Conservation (phyloP, 2,113 vertebrate species). For the Ciconia boyciana region DNA sequence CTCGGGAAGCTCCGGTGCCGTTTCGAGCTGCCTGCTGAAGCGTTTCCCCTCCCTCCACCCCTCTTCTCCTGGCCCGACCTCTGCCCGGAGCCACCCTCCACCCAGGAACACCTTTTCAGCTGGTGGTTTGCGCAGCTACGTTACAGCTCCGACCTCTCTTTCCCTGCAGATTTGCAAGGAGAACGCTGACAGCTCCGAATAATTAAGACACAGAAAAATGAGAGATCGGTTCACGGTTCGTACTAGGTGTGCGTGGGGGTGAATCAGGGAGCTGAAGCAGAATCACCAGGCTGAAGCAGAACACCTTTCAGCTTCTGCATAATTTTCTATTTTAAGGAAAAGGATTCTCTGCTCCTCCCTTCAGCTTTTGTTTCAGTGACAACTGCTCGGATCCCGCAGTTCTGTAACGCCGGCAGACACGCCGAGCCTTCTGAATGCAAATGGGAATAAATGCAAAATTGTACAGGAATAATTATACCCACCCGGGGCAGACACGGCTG, state of each 20-base stretch:
- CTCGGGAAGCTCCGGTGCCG: fast-evolving
- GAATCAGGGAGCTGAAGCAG: too few species aligned
- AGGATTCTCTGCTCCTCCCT: too few species aligned
- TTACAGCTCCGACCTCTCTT: fast-evolving
- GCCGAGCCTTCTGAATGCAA: fast-evolving
- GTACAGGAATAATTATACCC: fast-evolving
- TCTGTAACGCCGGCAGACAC: fast-evolving
- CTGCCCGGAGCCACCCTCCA: fast-evolving
- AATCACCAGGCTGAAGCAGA: background rate
- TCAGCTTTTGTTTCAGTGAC: too few species aligned
- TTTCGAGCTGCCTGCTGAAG: background rate
- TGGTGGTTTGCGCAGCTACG: fast-evolving
- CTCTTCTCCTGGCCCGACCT: background rate
- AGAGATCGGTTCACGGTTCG: fast-evolving
- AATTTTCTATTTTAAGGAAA: too few species aligned
- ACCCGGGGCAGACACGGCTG: too few species aligned
- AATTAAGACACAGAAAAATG: background rate
- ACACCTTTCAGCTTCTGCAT: fast-evolving
- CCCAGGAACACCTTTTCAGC: background rate
- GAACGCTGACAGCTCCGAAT: fast-evolving
- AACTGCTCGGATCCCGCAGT: fast-evolving
- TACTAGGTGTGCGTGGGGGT: fast-evolving
- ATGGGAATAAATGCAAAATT: fast-evolving
- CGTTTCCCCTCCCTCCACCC: fast-evolving
- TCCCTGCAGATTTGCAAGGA: background rate